Evolutionary conservation across 1,140 invertebrate genomes (phyloP).

Genomic region (Megalonaias nervosa): DNA sequence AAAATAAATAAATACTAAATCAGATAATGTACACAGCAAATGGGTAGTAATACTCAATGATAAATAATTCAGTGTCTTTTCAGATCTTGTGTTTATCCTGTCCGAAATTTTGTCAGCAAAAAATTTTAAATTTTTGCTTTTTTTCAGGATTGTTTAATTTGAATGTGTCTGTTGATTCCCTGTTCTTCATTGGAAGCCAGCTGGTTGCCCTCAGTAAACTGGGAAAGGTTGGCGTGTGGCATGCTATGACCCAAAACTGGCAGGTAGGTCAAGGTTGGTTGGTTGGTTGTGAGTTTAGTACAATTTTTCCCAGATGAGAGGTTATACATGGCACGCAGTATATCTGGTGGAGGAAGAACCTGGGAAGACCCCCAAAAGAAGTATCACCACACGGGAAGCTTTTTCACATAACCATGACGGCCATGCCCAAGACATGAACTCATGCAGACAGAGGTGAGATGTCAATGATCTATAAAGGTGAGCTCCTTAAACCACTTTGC

Average conservation of each 20-base stretch:
- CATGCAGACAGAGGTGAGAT: too few relatives aligned
- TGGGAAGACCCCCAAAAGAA: too few relatives aligned
- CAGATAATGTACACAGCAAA: too few relatives aligned
- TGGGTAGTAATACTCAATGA: not conserved
- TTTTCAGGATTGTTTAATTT: conserved; percentile 87
- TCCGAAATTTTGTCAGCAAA: not conserved
- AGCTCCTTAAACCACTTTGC: too few relatives aligned
- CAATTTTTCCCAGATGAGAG: not conserved
- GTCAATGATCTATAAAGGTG: too few relatives aligned
- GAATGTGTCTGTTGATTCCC: conserved; percentile 92
- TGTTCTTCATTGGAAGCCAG: conserved; percentile 98
- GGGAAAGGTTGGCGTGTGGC: conserved; percentile 99
- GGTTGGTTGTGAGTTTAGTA: too few relatives aligned
- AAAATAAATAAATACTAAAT: too few relatives aligned
- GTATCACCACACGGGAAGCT: too few relatives aligned
- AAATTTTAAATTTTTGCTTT: not conserved
- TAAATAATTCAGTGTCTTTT: conserved; percentile 3
- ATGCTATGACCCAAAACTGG: conserved; percentile 99
- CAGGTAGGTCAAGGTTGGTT: conserved; percentile 66
- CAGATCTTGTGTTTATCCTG: not conserved
- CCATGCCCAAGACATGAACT: too few relatives aligned
- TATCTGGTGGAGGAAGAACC: not conserved
- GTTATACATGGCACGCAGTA: not conserved
- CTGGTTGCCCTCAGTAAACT: conserved; percentile 92
- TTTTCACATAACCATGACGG: too few relatives aligned